Percentiles rank a stretch among this genome's conserved stretches.
These are phyloP conservation scores for Alectoris magna DNA, from an alignment of 2,797 vertebrate genomes.

Conservation along the genomic window DNA sequence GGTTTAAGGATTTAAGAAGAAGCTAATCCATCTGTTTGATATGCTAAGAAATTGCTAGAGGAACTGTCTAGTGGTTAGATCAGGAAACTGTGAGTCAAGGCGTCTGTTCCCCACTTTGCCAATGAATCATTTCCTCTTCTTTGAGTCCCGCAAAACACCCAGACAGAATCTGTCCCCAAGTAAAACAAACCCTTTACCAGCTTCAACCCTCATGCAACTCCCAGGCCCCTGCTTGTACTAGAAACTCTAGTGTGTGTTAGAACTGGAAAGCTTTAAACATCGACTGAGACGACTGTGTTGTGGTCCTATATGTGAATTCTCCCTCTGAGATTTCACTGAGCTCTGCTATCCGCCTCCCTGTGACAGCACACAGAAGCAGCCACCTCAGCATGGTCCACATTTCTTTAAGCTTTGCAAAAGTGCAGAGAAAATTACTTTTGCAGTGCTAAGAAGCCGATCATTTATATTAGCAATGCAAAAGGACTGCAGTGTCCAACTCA, in stretches of 20 bases:
- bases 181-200: constrained; percentile 14
- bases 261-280: not conserved
- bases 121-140: constrained; percentile 69
- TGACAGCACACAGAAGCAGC: not conserved
- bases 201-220: not conserved
- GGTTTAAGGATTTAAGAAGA: constrained; percentile 15
- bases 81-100: constrained; percentile 63
- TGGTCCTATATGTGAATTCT: not conserved
- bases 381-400: not conserved
- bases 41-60: constrained; percentile 11
- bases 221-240: not conserved
- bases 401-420: not conserved
- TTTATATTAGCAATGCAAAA: not conserved
- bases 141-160: constrained; percentile 12
- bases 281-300: not conserved
- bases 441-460: not conserved
- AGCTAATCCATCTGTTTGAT: constrained; percentile 37
- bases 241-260: not conserved
- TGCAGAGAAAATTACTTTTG: not conserved
- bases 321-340: not conserved
- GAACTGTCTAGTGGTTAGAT: constrained; percentile 51
- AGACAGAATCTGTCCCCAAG: constrained; percentile 46
- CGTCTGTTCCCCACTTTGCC: constrained; percentile 28
- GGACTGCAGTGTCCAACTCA: rapidly evolving
- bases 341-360: not conserved